Evolutionary conservation across 2,113 vertebrate genomes (phyloP).

Genomic region (Chionomys nivalis): DNA sequence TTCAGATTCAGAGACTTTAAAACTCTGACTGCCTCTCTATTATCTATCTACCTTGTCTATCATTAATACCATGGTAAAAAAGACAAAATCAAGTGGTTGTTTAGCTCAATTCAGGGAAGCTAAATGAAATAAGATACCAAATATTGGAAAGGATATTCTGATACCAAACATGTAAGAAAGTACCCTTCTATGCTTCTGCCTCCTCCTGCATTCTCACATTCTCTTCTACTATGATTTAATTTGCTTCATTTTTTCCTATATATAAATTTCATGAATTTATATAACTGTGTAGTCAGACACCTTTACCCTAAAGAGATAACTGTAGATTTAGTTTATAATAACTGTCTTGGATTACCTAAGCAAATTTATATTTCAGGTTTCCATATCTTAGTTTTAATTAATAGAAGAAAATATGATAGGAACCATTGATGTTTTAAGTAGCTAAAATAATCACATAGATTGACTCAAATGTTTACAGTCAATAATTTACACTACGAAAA

Average conservation of each 20-base stretch:
- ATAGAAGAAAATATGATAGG: not conserved
- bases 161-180: not conserved
- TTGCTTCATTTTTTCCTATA: not conserved
- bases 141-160: not conserved
- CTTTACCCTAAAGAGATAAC: not conserved
- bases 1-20: not conserved
- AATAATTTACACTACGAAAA: not conserved
- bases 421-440: not conserved
- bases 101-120: not conserved
- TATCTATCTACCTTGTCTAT: not conserved
- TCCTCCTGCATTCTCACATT: not conserved
- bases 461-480: not conserved
- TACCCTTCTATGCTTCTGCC: not conserved
- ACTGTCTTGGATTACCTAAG: not conserved
- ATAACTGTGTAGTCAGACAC: not conserved
- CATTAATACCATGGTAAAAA: not conserved
- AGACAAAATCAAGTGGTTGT: not conserved
- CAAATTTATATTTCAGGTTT: not conserved
- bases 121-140: not conserved
- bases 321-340: not conserved
- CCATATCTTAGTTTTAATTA: not conserved
- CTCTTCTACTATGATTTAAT: not conserved
- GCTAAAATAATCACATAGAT: not conserved
- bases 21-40: not conserved
- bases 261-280: not conserved